These are phyloP conservation scores for Noctua comes DNA, from an alignment of 2,888 invertebrate species.

Conservation along the genomic window DNA sequence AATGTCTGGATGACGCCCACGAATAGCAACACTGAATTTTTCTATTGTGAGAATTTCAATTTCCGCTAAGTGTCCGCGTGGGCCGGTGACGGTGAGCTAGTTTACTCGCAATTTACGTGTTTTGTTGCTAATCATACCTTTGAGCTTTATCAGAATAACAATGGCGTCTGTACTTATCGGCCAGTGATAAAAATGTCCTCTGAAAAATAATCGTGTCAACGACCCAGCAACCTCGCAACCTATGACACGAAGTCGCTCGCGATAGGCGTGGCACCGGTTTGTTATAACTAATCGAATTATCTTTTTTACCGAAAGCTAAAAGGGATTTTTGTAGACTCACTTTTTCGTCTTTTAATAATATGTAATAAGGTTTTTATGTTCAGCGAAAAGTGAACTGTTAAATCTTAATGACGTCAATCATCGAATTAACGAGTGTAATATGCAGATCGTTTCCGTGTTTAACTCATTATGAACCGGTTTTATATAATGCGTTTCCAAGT, in stretches of 20 bases:
- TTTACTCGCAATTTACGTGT: slow-evolving; percentile 37
- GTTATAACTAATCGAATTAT: slow-evolving; percentile 64
- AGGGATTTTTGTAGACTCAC: slow-evolving; percentile 30
- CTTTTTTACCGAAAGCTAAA: slow-evolving; percentile 36
- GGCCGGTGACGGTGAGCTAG: slow-evolving; percentile 27
- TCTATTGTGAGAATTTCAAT: slow-evolving; percentile 57
- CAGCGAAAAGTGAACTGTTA: slow-evolving; percentile 47
- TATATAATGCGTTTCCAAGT: slow-evolving; percentile 38
- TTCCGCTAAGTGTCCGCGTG: slow-evolving; percentile 33
- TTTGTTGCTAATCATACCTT: slow-evolving; percentile 64
- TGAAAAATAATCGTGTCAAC: slow-evolving; percentile 70
- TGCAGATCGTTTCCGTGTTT: slow-evolving; percentile 51
- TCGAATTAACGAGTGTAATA: slow-evolving; percentile 45
- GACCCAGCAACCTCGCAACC: slow-evolving; percentile 68
- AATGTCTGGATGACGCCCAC: slow-evolving; percentile 59
- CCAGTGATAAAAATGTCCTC: slow-evolving; percentile 72
- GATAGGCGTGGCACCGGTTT: slow-evolving; percentile 59
- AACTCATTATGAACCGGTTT: slow-evolving; percentile 33
- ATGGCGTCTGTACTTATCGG: slow-evolving; percentile 71
- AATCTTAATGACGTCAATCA: slow-evolving; percentile 56
- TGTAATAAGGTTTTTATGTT: slow-evolving; percentile 38
- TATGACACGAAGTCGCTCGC: slow-evolving; percentile 60
- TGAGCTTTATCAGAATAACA: slow-evolving; percentile 70
- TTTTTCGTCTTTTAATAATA: slow-evolving; percentile 49
- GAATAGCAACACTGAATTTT: slow-evolving; percentile 34